Percentiles rank a stretch among this genome's conserved stretches.
Conservation (phyloP, 2,888 invertebrate species). For the Priapulus caudatus region DNA sequence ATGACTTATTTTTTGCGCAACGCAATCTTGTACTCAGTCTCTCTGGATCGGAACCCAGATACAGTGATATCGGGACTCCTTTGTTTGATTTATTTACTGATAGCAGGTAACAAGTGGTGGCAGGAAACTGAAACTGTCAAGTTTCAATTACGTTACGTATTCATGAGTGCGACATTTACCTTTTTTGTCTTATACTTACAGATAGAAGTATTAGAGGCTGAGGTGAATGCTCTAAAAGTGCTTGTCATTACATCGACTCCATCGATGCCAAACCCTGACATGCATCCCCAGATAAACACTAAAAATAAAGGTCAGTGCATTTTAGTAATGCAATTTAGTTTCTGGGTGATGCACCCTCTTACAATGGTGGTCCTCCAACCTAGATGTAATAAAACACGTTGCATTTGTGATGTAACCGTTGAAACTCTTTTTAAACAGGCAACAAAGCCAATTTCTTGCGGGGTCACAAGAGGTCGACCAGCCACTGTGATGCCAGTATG, state of each 20-base stretch:
- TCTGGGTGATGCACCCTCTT: no score
- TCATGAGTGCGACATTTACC: neutral
- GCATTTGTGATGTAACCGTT: neutral
- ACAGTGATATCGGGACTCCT: no score
- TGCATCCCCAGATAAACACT: slow-evolving; percentile 53
- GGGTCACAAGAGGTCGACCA: slow-evolving; percentile 52
- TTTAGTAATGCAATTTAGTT: no score
- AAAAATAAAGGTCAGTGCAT: no score
- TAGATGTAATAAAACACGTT: slow-evolving; percentile 21
- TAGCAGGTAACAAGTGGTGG: neutral
- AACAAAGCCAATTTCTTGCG: slow-evolving; percentile 19
- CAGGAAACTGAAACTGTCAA: neutral
- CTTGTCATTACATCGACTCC: slow-evolving; percentile 62
- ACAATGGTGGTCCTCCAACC: slow-evolving; percentile 17
- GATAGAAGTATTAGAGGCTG: slow-evolving; percentile 58
- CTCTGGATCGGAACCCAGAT: no score
- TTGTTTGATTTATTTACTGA: no score
- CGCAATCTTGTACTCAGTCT: no score
- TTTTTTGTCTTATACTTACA: slow-evolving; percentile 18
- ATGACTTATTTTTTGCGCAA: no score
- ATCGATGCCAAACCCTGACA: slow-evolving; percentile 57
- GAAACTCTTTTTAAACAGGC: no score
- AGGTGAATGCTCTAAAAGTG: slow-evolving; percentile 62
- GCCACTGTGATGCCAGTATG: slow-evolving; percentile 51
- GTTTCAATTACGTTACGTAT: no score